These are phyloP conservation scores for Mormyrops boulengeri DNA, from an alignment of 2,797 vertebrate species.

Conservation along the genomic window DNA sequence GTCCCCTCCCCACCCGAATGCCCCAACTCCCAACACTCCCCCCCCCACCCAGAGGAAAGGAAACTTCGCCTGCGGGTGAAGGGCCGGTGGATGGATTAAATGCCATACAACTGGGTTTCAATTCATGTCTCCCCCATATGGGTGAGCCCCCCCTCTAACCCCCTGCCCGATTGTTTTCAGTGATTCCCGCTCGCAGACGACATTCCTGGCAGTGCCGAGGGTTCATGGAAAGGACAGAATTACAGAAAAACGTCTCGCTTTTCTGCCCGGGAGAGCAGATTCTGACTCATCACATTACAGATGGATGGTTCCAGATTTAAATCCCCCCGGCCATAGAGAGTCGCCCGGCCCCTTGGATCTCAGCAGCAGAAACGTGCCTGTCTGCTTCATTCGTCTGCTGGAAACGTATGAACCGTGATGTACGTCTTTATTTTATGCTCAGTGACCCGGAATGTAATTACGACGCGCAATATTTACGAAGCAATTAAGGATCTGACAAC, in stretches of 20 bases:
- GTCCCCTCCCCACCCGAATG: neutral
- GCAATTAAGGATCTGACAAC: neutral
- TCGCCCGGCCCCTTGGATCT: neutral
- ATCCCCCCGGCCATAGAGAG: neutral
- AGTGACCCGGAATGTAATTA: neutral
- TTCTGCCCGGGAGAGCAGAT: neutral
- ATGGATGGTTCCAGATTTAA: neutral
- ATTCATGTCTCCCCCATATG: constrained; percentile 21
- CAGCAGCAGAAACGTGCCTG: neutral
- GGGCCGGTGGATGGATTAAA: constrained; percentile 7
- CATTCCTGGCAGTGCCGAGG: constrained; percentile 20
- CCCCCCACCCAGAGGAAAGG: neutral
- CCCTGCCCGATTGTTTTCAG: constrained; percentile 27
- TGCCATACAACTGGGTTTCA: constrained; percentile 19
- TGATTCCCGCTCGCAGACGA: neutral
- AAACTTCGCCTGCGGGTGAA: neutral
- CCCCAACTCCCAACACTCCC: neutral
- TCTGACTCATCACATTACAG: constrained; percentile 13
- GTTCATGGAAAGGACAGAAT: constrained; percentile 2
- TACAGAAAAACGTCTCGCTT: neutral
- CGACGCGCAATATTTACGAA: neutral
- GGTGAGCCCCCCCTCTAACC: neutral
- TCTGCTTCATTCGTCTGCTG: neutral
- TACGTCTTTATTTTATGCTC: neutral
- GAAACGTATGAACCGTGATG: neutral